Evolutionary conservation across 2,888 invertebrate species (phyloP).

Genomic region (Amphipyra berbera): DNA sequence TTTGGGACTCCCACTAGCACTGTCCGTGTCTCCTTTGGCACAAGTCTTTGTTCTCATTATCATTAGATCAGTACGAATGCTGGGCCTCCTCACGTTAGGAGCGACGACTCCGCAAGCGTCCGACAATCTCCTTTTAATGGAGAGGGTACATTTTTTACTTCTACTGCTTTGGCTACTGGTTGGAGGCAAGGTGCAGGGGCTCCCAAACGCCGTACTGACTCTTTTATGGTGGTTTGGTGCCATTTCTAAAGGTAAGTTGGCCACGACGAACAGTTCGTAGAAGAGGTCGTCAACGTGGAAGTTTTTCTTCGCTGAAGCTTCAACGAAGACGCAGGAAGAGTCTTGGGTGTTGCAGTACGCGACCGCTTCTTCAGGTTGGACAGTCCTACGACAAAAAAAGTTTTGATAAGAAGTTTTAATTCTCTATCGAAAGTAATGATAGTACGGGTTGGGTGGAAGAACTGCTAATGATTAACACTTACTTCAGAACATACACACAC

Average conservation of each 20-base stretch:
- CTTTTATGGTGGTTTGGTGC: slow-evolving; percentile 96
- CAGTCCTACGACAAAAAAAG: slow-evolving; percentile 89
- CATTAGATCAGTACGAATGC: slow-evolving; percentile 96
- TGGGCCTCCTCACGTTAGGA: slow-evolving; percentile 96
- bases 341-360: slow-evolving; percentile 94
- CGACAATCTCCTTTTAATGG: slow-evolving; percentile 94
- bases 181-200: slow-evolving; percentile 93
- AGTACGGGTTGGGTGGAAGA: neutral
- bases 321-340: slow-evolving; percentile 94
- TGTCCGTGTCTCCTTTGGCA: slow-evolving; percentile 92
- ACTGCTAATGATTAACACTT: too few species aligned
- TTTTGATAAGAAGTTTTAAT: neutral
- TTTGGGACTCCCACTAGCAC: slow-evolving; percentile 88
- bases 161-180: slow-evolving; percentile 91
- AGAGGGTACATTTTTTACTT: slow-evolving; percentile 93
- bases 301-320: slow-evolving; percentile 95
- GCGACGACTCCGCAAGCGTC: slow-evolving; percentile 97
- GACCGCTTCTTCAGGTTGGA: slow-evolving; percentile 93
- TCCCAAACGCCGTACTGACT: slow-evolving; percentile 93
- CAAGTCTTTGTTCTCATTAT: slow-evolving; percentile 96
- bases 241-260: slow-evolving; percentile 96
- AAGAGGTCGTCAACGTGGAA: slow-evolving; percentile 95
- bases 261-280: slow-evolving; percentile 95
- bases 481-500: too few species aligned
- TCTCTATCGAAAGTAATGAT: neutral